Conservation (phyloP, 1,140 invertebrate genomes). For the Araneus ventricosus region DNA sequence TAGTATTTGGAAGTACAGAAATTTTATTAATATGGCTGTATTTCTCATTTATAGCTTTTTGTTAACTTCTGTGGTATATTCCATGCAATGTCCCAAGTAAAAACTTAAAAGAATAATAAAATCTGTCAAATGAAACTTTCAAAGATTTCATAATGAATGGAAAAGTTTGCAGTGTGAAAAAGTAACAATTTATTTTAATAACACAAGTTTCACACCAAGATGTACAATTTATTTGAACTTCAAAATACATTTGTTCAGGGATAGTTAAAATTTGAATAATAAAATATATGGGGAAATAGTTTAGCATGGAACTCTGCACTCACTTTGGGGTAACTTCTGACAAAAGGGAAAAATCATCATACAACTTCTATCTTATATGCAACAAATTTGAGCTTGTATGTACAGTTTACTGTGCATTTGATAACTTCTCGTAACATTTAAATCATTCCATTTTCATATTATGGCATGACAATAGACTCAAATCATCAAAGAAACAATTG, state of each 20-base stretch:
- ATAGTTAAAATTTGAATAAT: conserved; percentile 80
- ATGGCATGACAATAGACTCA: conserved; percentile 35
- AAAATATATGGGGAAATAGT: conserved; percentile 80
- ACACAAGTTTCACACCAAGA: conserved; percentile 78
- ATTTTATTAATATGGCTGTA: no score
- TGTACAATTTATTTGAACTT: conserved; percentile 78
- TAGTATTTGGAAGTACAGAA: no score
- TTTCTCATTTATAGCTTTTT: no score
- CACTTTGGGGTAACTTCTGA: conserved; percentile 77
- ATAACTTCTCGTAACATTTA: conserved; percentile 76
- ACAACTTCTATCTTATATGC: conserved; percentile 70
- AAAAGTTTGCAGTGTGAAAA: conserved; percentile 37
- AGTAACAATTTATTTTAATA: conserved; percentile 77
- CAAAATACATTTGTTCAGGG: conserved; percentile 80
- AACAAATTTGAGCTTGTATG: conserved; percentile 76
- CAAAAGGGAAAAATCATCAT: conserved; percentile 77
- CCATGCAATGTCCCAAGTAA: no score
- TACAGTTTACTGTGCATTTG: conserved; percentile 58
- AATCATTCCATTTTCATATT: conserved; percentile 64
- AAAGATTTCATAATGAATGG: no score
- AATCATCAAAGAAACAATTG: conserved; percentile 35
- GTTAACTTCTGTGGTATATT: no score
- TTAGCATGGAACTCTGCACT: conserved; percentile 79
- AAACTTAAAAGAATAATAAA: no score
- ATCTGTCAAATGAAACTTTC: no score